Conservation (phyloP, 2,113 vertebrate genomes). For the Egretta garzetta region DNA sequence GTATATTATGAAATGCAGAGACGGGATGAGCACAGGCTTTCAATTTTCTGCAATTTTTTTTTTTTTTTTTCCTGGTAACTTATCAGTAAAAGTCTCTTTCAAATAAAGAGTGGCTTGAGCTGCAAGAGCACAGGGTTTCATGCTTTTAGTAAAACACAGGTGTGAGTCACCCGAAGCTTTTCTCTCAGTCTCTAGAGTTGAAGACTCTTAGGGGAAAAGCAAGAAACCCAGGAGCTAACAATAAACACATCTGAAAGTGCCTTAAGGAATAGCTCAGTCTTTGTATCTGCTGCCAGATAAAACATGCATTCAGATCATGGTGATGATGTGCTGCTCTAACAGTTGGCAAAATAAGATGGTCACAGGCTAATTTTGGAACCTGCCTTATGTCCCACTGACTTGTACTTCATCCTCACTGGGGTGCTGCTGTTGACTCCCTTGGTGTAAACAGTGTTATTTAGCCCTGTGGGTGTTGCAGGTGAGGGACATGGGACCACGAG, state of each 20-base stretch:
- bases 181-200: neutral
- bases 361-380: neutral
- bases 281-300: neutral
- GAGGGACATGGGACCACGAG: fast-evolving
- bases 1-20: neutral
- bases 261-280: neutral
- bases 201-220: neutral
- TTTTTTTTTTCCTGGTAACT: neutral
- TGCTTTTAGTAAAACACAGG: neutral
- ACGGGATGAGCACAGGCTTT: neutral
- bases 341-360: neutral
- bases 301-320: neutral
- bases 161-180: neutral
- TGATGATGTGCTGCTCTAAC: neutral
- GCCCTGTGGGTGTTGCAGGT: neutral
- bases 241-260: neutral
- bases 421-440: neutral
- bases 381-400: neutral
- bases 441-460: neutral
- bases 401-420: fast-evolving
- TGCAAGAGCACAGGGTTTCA: neutral
- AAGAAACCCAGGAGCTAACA: neutral
- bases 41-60: neutral
- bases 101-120: neutral
- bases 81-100: neutral